These are phyloP conservation scores for Sylvicola cinctus DNA, from an alignment of 2,888 invertebrate genomes.

Conservation along the genomic window DNA sequence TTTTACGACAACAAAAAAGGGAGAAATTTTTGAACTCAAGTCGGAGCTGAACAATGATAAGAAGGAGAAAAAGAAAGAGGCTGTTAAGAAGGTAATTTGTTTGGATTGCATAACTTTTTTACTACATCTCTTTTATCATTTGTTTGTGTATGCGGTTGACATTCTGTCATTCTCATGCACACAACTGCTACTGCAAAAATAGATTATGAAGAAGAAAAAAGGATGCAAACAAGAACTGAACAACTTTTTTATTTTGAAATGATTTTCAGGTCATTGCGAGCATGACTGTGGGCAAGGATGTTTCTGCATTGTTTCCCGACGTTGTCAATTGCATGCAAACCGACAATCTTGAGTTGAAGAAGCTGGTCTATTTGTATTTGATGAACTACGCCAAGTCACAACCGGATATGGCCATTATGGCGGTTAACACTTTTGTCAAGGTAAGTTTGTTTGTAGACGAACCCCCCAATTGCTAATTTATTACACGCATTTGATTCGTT, in stretches of 20 bases:
- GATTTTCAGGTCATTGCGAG: conserved; percentile 79
- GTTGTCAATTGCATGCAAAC: conserved; percentile 99
- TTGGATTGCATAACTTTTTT: conserved; percentile 10
- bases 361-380: conserved; percentile 91
- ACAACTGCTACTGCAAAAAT: too few relatives aligned
- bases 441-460: conserved; percentile 31
- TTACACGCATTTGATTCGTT: not conserved
- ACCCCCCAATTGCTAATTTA: not conserved
- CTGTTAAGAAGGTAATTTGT: conserved; percentile 98
- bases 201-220: too few relatives aligned
- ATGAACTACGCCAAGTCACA: conserved; percentile 99
- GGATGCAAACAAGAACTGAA: not conserved
- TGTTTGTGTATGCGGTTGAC: too few relatives aligned
- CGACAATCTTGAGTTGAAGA: conserved; percentile 95
- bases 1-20: conserved; percentile 98
- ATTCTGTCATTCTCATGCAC: too few relatives aligned
- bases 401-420: conserved; percentile 99
- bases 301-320: conserved; percentile 93
- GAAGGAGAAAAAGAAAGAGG: conserved; percentile 98
- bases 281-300: conserved; percentile 99
- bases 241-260: not conserved
- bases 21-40: conserved; percentile 98
- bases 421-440: conserved; percentile 99
- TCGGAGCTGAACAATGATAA: conserved; percentile 98
- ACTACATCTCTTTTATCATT: too few relatives aligned